Evolutionary conservation across 2,888 invertebrate species (phyloP), one percentile per base, ranked within the genome.

Genomic region (Chloroclysta siterata): DNA sequence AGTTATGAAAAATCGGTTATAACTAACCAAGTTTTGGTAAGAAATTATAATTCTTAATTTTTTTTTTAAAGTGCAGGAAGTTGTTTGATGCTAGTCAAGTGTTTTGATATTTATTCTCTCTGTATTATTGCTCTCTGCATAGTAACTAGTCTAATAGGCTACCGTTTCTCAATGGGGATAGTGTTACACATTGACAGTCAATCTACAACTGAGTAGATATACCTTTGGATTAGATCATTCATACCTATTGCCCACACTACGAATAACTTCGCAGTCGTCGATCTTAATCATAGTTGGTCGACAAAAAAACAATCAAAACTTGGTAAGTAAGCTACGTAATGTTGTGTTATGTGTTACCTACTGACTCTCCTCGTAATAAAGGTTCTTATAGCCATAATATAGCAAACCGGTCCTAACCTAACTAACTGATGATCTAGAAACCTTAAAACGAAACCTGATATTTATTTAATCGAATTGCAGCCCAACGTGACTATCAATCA

Each of bases 281-380:
- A 74, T 80, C 80, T 81, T 82, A 80, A 79, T 79, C 76, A 71
- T 71, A 72, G 70, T 69, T 72, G 72, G 66, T 71, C 71, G 71
- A 65, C 72, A 78, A 73, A 78, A 84, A 82, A 80, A 75, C 70
- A 63, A 65, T 74, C 78, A 77, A 81, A 81, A 78, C 75, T 70
- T 53, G 46, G 53, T 53, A 42, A 22, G 56, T 15, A 75, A 73
- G 73, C 80, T 79, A 77, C 78, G 77, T 80, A 81, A 80, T 76
- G 65, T 68, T 76, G 75, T 75, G n/a, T n/a, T n/a, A n/a, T n/a
- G n/a, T 48, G 47, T n/a, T 22, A 11, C 8, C 11, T 74, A 62
- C 71, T 75, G 73, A 68, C 70, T 53, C 52, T 53, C 53, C n/a
- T 11, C 28, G 15, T 60, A 42, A 42, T 42, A 14, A 5, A 14